These are phyloP conservation scores for Helicoverpa zea DNA, from an alignment of 1,140 invertebrate species.

Conservation along the genomic window DNA sequence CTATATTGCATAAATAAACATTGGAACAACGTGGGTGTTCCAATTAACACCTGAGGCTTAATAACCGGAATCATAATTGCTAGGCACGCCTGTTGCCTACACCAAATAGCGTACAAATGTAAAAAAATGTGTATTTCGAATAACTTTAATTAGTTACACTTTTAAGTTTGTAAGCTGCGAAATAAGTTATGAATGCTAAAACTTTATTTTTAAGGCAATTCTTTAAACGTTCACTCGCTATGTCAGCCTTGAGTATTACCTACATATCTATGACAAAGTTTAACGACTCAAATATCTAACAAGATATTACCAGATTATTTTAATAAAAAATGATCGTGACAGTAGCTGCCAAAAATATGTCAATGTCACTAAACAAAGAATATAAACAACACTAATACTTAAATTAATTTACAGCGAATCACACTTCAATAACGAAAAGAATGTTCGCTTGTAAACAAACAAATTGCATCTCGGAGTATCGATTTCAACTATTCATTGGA, in stretches of 20 bases:
- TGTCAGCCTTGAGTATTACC: too few relatives aligned
- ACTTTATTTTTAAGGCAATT: too few relatives aligned
- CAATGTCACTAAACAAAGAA: not conserved
- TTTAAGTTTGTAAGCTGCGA: not conserved
- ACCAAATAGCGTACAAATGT: conserved; percentile 1
- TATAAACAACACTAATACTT: not conserved
- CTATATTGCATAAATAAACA: conserved; percentile 24
- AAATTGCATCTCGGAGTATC: not conserved
- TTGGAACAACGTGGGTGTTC: conserved; percentile 13
- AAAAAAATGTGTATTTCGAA: conserved; percentile 7
- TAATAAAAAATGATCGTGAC: not conserved
- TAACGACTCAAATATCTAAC: too few relatives aligned
- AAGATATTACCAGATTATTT: not conserved
- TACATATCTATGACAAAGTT: too few relatives aligned
- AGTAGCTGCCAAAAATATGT: not conserved
- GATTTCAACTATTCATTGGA: conserved; percentile 7
- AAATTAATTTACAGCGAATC: not conserved
- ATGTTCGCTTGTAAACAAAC: not conserved
- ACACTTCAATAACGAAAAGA: not conserved
- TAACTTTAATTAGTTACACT: conserved; percentile 10
- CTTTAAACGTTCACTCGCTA: too few relatives aligned
- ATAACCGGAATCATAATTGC: conserved; percentile 20
- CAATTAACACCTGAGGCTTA: conserved; percentile 32
- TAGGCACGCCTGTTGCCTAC: not conserved
- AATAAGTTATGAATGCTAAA: too few relatives aligned